A percentile compares a stretch with the other conserved stretches of the same genome.
These are phyloP conservation scores for Hypothenemus hampei DNA, from an alignment of 1,140 invertebrate genomes.

Conservation along the genomic window DNA sequence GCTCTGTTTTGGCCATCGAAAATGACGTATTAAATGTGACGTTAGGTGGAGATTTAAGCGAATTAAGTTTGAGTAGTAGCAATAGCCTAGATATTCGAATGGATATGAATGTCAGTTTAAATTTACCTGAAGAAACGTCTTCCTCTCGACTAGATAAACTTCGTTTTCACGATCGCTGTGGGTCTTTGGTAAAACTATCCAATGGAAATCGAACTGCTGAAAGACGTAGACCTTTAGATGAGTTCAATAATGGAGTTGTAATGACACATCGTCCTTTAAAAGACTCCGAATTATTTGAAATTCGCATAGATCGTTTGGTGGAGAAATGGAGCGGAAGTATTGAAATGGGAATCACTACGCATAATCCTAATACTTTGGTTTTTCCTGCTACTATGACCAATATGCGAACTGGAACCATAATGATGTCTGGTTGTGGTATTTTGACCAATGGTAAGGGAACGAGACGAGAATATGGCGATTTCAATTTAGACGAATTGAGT, in stretches of 20 bases:
- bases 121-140: conserved; percentile 39
- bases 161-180: conserved; percentile 83
- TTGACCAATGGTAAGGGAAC: conserved; percentile 91
- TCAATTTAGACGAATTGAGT: conserved; percentile 88
- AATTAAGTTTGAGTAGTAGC: conserved; percentile 45
- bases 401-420: conserved; percentile 89
- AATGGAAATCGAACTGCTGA: conserved; percentile 80
- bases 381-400: conserved; percentile 98
- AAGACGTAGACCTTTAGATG: conserved; percentile 79
- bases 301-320: conserved; percentile 84
- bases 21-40: conserved; percentile 45
- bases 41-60: conserved; percentile 43
- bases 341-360: conserved; percentile 91
- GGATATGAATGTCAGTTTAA: conserved; percentile 44
- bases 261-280: conserved; percentile 83
- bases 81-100: conserved; percentile 45
- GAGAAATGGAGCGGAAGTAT: conserved; percentile 92
- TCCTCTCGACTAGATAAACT: conserved; percentile 62
- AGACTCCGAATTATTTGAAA: conserved; percentile 91
- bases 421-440: conserved; percentile 96
- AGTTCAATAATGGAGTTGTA: conserved; percentile 91
- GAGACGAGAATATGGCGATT: conserved; percentile 86
- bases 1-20: conserved; percentile 44
- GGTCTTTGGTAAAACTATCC: conserved; percentile 82
- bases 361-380: conserved; percentile 81